Conservation (phyloP, 1,140 invertebrate species). For the Drosophila aff. region DNA sequence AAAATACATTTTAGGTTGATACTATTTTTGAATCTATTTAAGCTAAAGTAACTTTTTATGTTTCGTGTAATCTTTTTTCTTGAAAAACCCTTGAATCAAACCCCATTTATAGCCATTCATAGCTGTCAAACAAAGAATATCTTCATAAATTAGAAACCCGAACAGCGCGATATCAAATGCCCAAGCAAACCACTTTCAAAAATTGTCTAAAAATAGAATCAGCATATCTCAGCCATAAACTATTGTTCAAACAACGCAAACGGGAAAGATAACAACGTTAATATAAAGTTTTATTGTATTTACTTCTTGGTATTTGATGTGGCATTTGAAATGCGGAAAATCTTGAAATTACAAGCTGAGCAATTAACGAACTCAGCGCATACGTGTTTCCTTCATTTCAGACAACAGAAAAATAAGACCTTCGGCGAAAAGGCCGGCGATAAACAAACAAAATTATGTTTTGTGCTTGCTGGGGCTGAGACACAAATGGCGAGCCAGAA, state of each 20-base stretch:
- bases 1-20: background rate
- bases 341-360: slow-evolving; percentile 59
- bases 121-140: slow-evolving; percentile 2
- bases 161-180: slow-evolving; percentile 18
- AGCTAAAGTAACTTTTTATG: background rate
- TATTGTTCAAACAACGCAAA: slow-evolving; percentile 26
- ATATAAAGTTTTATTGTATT: slow-evolving; percentile 33
- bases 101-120: background rate
- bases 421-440: slow-evolving; percentile 31
- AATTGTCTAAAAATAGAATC: slow-evolving; percentile 18
- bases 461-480: slow-evolving; percentile 23
- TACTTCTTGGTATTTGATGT: slow-evolving; percentile 25
- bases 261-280: slow-evolving; percentile 24
- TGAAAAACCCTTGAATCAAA: background rate
- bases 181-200: slow-evolving; percentile 16
- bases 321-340: slow-evolving; percentile 48
- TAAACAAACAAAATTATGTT: slow-evolving; percentile 45
- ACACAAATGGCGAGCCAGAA: slow-evolving; percentile 50
- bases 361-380: slow-evolving; percentile 61
- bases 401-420: slow-evolving; percentile 40
- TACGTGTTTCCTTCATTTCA: slow-evolving; percentile 48
- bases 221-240: slow-evolving; percentile 26
- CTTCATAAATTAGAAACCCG: slow-evolving; percentile 4
- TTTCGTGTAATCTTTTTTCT: too few relatives aligned
- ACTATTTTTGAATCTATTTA: background rate